Evolutionary conservation across 2,797 vertebrate genomes (phyloP).

Genomic region (Cyprinodon diabolis): DNA sequence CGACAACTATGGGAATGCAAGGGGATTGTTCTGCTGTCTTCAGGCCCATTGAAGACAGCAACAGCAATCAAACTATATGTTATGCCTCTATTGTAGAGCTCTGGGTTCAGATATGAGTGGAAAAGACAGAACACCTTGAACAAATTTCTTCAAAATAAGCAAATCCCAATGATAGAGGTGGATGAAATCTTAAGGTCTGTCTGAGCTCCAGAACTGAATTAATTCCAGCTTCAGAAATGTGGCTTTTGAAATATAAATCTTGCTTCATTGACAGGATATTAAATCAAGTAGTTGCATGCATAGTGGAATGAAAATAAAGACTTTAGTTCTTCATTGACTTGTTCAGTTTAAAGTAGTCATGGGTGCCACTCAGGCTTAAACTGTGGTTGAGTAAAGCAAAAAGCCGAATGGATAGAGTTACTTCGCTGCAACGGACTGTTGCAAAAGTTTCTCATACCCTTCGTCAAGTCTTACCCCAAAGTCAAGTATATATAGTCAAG

Average conservation of each 20-base stretch:
- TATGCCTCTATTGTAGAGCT: constrained; percentile 58
- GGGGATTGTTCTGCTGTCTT: constrained; percentile 19
- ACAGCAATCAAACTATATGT: constrained; percentile 58
- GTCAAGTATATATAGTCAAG: background rate
- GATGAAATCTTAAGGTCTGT: constrained; percentile 70
- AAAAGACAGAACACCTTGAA: constrained; percentile 25
- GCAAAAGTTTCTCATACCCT: constrained; percentile 9
- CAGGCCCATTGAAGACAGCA: constrained; percentile 46
- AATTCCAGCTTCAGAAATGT: constrained; percentile 67
- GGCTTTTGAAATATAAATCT: constrained; percentile 74
- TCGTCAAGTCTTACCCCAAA: background rate
- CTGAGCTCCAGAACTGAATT: constrained; percentile 45
- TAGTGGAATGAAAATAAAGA: constrained; percentile 55
- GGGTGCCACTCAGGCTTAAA: constrained; percentile 53
- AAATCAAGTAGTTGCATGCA: constrained; percentile 68
- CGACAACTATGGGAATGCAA: constrained; percentile 52
- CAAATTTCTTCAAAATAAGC: constrained; percentile 22
- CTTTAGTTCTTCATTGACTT: constrained; percentile 51
- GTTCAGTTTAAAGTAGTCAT: constrained; percentile 59
- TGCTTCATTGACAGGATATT: constrained; percentile 61
- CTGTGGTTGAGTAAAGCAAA: constrained; percentile 42
- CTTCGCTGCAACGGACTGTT: constrained; percentile 28
- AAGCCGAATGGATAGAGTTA: constrained; percentile 35
- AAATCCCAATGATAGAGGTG: constrained; percentile 68
- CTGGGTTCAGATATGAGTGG: constrained; percentile 49